phyloP scores from a whole-genome alignment of 2,797 vertebrate genomes.

The Pampus argenteus region DNA sequence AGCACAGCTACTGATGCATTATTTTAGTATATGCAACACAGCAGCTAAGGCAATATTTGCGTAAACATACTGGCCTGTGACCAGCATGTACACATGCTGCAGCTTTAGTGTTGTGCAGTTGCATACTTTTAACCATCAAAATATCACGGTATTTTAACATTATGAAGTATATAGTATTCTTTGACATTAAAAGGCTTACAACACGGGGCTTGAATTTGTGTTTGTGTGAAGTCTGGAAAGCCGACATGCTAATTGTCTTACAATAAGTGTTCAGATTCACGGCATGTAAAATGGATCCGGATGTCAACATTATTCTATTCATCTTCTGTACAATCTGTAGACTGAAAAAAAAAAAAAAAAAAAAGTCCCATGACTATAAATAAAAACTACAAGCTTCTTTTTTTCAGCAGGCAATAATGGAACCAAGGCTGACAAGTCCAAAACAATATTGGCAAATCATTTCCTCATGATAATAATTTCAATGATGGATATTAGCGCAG shows the following conservation, averaged over 20 bases:
- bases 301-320: slow-evolving; percentile 26
- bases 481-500: slow-evolving; percentile 47
- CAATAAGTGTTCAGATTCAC: slow-evolving; percentile 1
- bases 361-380: slow-evolving; percentile 5
- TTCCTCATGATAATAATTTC: slow-evolving; percentile 54
- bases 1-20: slow-evolving; percentile 13
- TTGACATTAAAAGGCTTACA: slow-evolving; percentile 15
- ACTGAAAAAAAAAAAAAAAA: slow-evolving; percentile 8
- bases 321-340: slow-evolving; percentile 13
- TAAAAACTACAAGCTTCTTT: slow-evolving; percentile 36
- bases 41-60: slow-evolving; percentile 57
- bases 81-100: slow-evolving; percentile 56
- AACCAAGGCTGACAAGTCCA: slow-evolving; percentile 30
- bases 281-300: slow-evolving; percentile 29
- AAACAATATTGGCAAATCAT: slow-evolving; percentile 58
- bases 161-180: neutral
- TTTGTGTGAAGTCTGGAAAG: slow-evolving; percentile 13
- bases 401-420: slow-evolving; percentile 30
- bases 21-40: slow-evolving; percentile 28
- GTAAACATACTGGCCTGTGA: slow-evolving; percentile 50
- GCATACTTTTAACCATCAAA: slow-evolving; percentile 50
- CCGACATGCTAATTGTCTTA: slow-evolving; percentile 5
- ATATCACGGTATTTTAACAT: slow-evolving; percentile 24
- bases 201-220: neutral
- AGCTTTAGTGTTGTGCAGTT: slow-evolving; percentile 39